Percentiles rank a stretch among this genome's conserved stretches.
phyloP scores from a whole-genome alignment of 1,140 invertebrate genomes.

The Drosophila hydei region DNA sequence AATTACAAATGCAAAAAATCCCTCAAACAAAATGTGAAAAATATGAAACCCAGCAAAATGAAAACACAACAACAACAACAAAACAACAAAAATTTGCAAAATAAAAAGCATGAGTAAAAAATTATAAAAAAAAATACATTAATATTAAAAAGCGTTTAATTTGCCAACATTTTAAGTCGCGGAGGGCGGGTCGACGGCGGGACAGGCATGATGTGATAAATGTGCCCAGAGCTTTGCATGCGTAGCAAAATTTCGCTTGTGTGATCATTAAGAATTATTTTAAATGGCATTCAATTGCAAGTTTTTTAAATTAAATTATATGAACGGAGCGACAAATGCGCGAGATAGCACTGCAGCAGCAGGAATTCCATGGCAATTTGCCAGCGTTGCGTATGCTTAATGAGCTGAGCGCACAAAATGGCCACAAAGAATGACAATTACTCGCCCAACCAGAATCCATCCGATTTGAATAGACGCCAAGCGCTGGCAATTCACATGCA shows the following conservation, averaged over 20 bases:
- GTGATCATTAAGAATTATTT: slow-evolving; percentile 73
- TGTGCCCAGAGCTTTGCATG: slow-evolving; percentile 56
- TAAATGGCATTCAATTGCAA: slow-evolving; percentile 71
- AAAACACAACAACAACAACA: slow-evolving; percentile 28
- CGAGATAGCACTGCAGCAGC: slow-evolving; percentile 1
- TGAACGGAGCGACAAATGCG: slow-evolving; percentile 51
- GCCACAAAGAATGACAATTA: slow-evolving; percentile 37
- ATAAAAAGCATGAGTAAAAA: slow-evolving; percentile 53
- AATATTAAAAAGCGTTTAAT: slow-evolving; percentile 80
- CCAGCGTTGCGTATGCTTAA: slow-evolving; percentile 69
- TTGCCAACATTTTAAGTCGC: slow-evolving; percentile 60
- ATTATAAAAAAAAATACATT: slow-evolving; percentile 67
- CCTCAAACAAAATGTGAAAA: slow-evolving; percentile 58
- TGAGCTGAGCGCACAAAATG: slow-evolving; percentile 55
- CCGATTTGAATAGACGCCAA: slow-evolving; percentile 27
- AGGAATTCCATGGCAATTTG: slow-evolving; percentile 63
- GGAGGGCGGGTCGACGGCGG: slow-evolving; percentile 11
- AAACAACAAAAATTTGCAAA: slow-evolving; percentile 55
- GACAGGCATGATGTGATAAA: slow-evolving; percentile 58
- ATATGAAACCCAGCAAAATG: slow-evolving; percentile 47
- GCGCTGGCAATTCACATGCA: slow-evolving; percentile 16
- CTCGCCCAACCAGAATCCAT: not conserved
- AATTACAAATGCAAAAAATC: slow-evolving; percentile 47
- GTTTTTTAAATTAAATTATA: slow-evolving; percentile 69
- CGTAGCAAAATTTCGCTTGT: slow-evolving; percentile 51